These are phyloP conservation scores for Iselma pallidipennis DNA, from an alignment of 2,888 invertebrate species.

Conservation along the genomic window DNA sequence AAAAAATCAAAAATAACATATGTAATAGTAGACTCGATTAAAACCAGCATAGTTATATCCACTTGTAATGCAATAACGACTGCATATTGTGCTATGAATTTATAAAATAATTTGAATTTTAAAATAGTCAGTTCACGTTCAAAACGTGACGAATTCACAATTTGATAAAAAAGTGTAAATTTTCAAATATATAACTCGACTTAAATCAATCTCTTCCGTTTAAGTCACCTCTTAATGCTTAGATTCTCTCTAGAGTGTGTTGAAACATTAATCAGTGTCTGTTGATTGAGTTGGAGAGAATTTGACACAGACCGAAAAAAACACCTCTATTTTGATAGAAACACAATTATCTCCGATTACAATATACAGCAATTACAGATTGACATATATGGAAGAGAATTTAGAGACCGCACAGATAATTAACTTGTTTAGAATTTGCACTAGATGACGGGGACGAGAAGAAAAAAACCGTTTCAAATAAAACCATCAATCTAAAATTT, in stretches of 20 bases:
- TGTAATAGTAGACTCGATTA: neutral
- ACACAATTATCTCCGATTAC: neutral
- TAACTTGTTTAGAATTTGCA: conserved; percentile 8
- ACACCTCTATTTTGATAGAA: neutral
- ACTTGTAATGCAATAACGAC: neutral
- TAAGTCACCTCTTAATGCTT: neutral
- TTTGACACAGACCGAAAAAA: neutral
- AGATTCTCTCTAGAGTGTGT: neutral
- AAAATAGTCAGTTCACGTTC: neutral
- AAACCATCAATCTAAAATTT: neutral
- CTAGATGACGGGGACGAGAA: neutral
- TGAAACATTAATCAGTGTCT: conserved; percentile 7
- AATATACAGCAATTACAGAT: neutral
- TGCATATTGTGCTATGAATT: neutral
- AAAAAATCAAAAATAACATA: neutral
- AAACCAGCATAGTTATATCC: neutral
- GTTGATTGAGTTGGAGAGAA: neutral
- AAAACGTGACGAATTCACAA: neutral
- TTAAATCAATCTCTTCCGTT: neutral
- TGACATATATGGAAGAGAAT: neutral
- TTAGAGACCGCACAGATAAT: neutral
- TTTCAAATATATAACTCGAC: neutral
- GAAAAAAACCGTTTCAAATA: neutral
- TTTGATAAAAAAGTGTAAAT: neutral
- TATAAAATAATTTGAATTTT: neutral